These are phyloP conservation scores for Thaumatotibia leucotreta DNA, from an alignment of 1,140 invertebrate genomes.

Conservation along the genomic window DNA sequence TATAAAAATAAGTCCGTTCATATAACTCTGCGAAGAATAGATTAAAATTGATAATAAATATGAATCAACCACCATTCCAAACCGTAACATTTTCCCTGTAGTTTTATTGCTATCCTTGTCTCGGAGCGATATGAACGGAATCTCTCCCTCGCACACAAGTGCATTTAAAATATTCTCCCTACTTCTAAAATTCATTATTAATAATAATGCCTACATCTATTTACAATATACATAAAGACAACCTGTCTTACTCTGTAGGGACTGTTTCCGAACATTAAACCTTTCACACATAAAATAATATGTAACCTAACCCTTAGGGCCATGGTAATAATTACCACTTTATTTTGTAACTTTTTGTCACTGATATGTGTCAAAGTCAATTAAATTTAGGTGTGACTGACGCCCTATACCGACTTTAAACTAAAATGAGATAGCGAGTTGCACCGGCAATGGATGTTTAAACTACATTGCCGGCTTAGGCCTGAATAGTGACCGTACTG, in stretches of 20 bases:
- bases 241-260: neutral
- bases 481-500: too few species aligned
- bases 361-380: too few species aligned
- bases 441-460: too few species aligned
- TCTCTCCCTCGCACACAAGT: neutral
- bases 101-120: neutral
- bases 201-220: constrained; percentile 9
- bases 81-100: neutral
- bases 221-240: constrained; percentile 9
- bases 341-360: too few species aligned
- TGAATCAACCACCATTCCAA: neutral
- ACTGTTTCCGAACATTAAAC: neutral
- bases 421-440: too few species aligned
- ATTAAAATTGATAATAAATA: neutral
- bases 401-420: too few species aligned
- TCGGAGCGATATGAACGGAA: neutral
- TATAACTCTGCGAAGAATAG: neutral
- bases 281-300: too few species aligned
- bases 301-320: neutral
- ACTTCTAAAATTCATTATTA: neutral
- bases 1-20: neutral
- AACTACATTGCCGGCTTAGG: too few species aligned
- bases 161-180: neutral
- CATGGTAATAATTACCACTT: too few species aligned
- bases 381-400: too few species aligned